These are phyloP conservation scores for Gonioctena quinquepunctata DNA, from an alignment of 1,140 invertebrate genomes.

Conservation along the genomic window DNA sequence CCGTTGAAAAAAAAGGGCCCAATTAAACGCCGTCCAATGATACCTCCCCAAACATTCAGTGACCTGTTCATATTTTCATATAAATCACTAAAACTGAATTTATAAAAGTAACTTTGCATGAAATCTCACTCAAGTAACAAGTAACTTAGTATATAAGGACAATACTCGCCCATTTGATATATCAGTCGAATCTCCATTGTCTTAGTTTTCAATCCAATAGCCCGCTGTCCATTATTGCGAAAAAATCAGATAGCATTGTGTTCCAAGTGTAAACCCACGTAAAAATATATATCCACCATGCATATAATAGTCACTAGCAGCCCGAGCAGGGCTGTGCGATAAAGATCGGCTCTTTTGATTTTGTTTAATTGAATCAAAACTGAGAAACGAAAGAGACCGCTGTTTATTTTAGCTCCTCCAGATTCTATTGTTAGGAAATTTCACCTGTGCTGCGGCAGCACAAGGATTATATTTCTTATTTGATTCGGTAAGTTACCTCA, in stretches of 20 bases:
- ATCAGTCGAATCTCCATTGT: not conserved
- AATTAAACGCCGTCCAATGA: too few relatives aligned
- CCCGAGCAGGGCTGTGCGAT: not conserved
- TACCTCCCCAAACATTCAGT: too few relatives aligned
- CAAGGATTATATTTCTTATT: slow-evolving; percentile 26
- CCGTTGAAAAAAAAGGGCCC: too few relatives aligned
- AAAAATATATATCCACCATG: not conserved
- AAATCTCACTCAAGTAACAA: too few relatives aligned
- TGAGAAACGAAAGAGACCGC: slow-evolving; percentile 10
- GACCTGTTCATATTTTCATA: too few relatives aligned
- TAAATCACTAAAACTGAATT: too few relatives aligned
- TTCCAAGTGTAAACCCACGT: not conserved
- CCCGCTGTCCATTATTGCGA: not conserved
- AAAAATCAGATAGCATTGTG: not conserved
- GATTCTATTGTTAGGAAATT: slow-evolving; percentile 33
- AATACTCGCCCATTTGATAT: too few relatives aligned
- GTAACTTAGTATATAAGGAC: too few relatives aligned
- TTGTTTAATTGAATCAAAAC: slow-evolving; percentile 21
- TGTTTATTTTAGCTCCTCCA: slow-evolving; percentile 11
- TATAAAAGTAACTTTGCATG: too few relatives aligned
- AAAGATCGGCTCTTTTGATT: slow-evolving; percentile 17
- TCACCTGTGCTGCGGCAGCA: slow-evolving; percentile 10
- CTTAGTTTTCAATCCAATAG: not conserved
- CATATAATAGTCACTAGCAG: not conserved
- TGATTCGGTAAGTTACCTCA: slow-evolving; percentile 20